These are phyloP conservation scores for Narcine bancroftii DNA, from an alignment of 2,113 vertebrate species.

Conservation along the genomic window DNA sequence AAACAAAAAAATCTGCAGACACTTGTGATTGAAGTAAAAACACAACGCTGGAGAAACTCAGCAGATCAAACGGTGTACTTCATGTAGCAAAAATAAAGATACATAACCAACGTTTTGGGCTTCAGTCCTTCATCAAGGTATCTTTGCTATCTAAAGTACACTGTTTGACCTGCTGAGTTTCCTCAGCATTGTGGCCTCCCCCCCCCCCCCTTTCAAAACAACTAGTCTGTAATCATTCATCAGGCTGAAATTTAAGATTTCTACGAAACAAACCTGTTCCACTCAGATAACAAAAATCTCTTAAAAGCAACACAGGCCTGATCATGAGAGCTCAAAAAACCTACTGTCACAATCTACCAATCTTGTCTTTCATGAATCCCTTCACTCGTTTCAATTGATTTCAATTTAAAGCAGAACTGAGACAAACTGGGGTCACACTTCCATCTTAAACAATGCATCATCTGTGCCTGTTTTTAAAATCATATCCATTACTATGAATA, in stretches of 20 bases:
- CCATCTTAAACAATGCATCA: neutral
- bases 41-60: no score
- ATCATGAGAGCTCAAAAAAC: neutral
- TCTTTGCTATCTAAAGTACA: no score
- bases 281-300: neutral
- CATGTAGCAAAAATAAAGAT: no score
- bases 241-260: neutral
- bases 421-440: neutral
- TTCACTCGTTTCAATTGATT: neutral
- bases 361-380: no score
- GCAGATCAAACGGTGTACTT: no score
- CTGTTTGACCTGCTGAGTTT: no score
- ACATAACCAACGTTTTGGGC: no score
- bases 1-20: no score
- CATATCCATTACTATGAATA: neutral
- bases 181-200: no score
- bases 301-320: neutral
- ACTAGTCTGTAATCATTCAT: neutral
- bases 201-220: no score
- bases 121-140: no score
- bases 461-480: neutral
- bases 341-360: neutral
- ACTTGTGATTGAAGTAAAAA: no score
- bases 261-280: neutral
- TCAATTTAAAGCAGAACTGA: constrained; percentile 25